These are phyloP conservation scores for Zaprionus lineosus DNA, from an alignment of 2,888 invertebrate species.

Conservation along the genomic window DNA sequence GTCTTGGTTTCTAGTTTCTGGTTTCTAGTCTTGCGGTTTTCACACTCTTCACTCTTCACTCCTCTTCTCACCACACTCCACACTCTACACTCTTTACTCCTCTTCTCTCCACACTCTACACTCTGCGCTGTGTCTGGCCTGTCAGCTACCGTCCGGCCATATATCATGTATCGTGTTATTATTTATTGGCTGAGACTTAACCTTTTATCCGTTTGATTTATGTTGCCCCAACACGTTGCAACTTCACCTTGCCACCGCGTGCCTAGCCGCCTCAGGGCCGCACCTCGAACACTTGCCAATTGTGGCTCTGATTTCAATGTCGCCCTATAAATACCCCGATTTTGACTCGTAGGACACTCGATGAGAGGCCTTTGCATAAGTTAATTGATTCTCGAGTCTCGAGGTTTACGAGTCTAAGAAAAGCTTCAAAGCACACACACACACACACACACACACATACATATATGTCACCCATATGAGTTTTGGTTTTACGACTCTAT, in stretches of 20 bases:
- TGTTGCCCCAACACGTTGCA: slow-evolving; percentile 33
- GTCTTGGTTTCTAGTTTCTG: slow-evolving; percentile 33
- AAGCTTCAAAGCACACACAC: too few relatives aligned
- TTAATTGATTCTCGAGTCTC: too few relatives aligned
- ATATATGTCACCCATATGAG: too few relatives aligned
- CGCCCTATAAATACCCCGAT: background rate
- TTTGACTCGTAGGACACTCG: background rate
- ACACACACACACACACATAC: too few relatives aligned
- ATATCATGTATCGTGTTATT: background rate
- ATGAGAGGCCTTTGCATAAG: too few relatives aligned
- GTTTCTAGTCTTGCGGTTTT: slow-evolving; percentile 36
- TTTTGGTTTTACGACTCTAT: background rate
- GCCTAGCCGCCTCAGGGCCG: slow-evolving; percentile 28
- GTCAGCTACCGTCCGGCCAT: too few relatives aligned
- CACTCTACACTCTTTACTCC: too few relatives aligned
- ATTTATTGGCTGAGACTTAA: slow-evolving; percentile 1
- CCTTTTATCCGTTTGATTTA: slow-evolving; percentile 14
- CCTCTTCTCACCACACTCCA: background rate
- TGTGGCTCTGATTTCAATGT: slow-evolving; percentile 2
- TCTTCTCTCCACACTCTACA: too few relatives aligned
- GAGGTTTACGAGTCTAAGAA: too few relatives aligned
- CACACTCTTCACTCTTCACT: background rate
- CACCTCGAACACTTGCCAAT: slow-evolving; percentile 1
- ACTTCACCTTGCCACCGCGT: slow-evolving; percentile 46
- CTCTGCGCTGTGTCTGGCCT: background rate